Base-by-base conservation (phyloP, 2,113 vertebrate genomes). In the Nothobranchius kuhntae region DNA sequence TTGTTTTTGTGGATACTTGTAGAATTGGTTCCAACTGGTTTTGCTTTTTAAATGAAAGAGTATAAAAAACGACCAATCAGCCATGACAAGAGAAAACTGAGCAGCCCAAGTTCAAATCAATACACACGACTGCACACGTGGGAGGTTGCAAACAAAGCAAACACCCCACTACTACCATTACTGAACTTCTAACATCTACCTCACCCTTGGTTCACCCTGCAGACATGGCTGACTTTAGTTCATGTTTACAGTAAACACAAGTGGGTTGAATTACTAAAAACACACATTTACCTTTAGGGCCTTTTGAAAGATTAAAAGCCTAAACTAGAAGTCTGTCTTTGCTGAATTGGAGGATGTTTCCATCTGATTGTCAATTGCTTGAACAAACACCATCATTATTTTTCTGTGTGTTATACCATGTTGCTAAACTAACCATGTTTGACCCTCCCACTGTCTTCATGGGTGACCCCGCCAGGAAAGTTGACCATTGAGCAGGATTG, bases 261-360 rank as follows among this genome's bases (percentile, higher is more conserved):
- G 60, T 62, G 71, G 65, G 76, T 65, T 86, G 66, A 77, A 75
- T 82, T 79, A 55, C 21, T 75, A 62, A 81, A 81, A 89, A 87
- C 50, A 53, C 6, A 44, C 26, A 53, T 21, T 6, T 17, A 67
- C 71, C 77, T 82, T 65, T 11, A 68, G 75, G 73, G 65, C 10
- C 0, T 78, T 86, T 59, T 67, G 42, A 80, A 72, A 83, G 63
- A 35, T 63, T 59, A 44, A 45, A 77, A 83, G 63, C 40, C 65
- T 59, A 44, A 45, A 77, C 65, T 71, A 61, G 44, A 75, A 75
- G 54, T 30, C 4, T 30, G 38, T 40, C 38, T 40, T 40, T 40
- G 38, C 38, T 53, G 64, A 47, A 24, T 11, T 30, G 36, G 6
- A 21, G 36, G 12, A 45, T 45, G 44, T 40, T 40, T 40, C 38